A percentile compares a stretch with the other conserved stretches of the same genome.
These are phyloP conservation scores for Trematomus bernacchii DNA, from an alignment of 2,797 vertebrate species.

Conservation along the genomic window DNA sequence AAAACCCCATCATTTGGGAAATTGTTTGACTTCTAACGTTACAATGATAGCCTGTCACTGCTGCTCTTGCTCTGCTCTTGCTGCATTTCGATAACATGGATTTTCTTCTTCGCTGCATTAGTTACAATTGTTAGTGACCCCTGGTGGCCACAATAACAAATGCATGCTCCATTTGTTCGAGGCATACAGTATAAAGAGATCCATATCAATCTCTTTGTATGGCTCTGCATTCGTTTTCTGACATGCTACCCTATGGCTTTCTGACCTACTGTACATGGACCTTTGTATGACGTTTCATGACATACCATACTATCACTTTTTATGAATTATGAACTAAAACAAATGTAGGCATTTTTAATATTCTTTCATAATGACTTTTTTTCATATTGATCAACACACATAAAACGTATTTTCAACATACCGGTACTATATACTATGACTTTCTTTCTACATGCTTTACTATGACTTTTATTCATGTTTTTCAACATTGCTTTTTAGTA, in stretches of 20 bases:
- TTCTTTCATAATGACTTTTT: too few species aligned
- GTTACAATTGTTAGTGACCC: neutral
- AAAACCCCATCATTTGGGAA: neutral
- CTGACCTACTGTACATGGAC: neutral
- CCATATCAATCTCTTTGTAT: too few species aligned
- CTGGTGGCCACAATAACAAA: constrained; percentile 27
- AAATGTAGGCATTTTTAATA: too few species aligned
- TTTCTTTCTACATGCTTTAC: neutral
- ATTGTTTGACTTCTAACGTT: neutral
- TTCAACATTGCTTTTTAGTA: too few species aligned
- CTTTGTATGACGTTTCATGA: too few species aligned
- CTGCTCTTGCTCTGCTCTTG: accelerated
- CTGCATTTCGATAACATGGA: neutral
- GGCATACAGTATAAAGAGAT: too few species aligned
- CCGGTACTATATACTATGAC: too few species aligned
- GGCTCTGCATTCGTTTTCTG: neutral
- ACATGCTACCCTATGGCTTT: neutral
- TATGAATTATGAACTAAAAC: too few species aligned
- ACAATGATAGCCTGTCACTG: neutral
- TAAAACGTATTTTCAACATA: too few species aligned
- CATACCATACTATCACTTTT: too few species aligned
- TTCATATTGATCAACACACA: too few species aligned
- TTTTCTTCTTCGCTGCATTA: constrained; percentile 56
- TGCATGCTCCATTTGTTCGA: neutral
- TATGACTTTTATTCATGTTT: too few species aligned